A percentile compares a stretch with the other conserved stretches of the same genome.
Conservation (phyloP, 1,140 invertebrate genomes). For the Planococcus citri region DNA sequence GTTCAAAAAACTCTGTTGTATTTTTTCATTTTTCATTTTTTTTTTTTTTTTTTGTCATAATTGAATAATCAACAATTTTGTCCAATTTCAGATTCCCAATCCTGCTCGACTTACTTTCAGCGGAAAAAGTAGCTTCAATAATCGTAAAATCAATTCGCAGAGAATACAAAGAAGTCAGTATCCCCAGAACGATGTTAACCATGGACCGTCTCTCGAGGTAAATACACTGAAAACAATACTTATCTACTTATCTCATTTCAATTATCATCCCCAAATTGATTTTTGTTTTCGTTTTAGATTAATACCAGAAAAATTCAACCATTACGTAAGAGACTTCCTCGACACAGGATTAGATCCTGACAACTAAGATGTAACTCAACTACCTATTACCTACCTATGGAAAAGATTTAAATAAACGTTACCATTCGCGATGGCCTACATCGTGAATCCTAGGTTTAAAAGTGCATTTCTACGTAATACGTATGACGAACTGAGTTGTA, state of each 20-base stretch:
- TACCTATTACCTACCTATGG: background rate
- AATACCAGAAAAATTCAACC: constrained; percentile 29
- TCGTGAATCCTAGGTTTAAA: too few relatives aligned
- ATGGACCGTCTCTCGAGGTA: constrained; percentile 35
- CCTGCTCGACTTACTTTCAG: constrained; percentile 48
- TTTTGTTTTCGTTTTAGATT: constrained; percentile 26
- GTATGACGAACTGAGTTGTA: too few relatives aligned
- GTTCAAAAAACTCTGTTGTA: too few relatives aligned
- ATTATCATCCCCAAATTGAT: background rate
- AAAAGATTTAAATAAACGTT: background rate
- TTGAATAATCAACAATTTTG: too few relatives aligned
- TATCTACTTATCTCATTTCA: too few relatives aligned
- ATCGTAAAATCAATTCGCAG: constrained; percentile 52
- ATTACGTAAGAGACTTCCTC: constrained; percentile 29
- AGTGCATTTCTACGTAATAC: background rate
- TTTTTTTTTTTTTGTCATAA: too few relatives aligned
- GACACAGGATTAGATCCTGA: constrained; percentile 30
- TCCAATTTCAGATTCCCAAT: constrained; percentile 42
- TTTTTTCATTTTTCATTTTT: too few relatives aligned
- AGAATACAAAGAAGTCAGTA: constrained; percentile 39
- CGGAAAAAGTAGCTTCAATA: constrained; percentile 46
- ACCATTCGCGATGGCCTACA: background rate
- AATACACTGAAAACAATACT: background rate
- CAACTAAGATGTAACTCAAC: constrained; percentile 13
- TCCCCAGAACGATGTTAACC: constrained; percentile 37